Base-by-base conservation (phyloP, 1,140 invertebrate genomes). In the Drosophila pseudoananassae region DNA sequence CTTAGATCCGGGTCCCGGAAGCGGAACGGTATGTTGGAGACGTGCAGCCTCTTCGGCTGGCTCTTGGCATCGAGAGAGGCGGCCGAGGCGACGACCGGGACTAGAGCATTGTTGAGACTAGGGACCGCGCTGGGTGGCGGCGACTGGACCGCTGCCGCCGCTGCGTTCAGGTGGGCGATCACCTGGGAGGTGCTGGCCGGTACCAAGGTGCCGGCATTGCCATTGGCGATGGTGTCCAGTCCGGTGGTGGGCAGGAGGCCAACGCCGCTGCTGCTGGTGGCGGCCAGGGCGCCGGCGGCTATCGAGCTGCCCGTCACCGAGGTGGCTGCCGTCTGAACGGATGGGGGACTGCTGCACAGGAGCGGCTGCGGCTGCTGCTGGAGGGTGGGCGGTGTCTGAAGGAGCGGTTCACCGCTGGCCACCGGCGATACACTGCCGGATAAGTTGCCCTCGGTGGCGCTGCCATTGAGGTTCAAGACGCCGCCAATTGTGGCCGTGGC, bases 1-100 rank as follows among this genome's bases (percentile, higher is more conserved):
- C 98, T 95, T 61, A 99, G 94, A 93, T 99, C 98, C 54, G 98
- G 98, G 94, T 99, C 98, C 93, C 98, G 95, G 93, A 99, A 99
- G 91, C 98, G 94, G 94, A 99, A 99, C 75, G 98, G 98, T 94
- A 99, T 99, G 94, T 99, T 99, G 91, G 98, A 99, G 87, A 99
- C 98, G 91, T 98, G 97, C 69, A 97, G 94, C 85, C 96, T 94
- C 92, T 98, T 98, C 40, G 96, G 96, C 92, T 96, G 96, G 78
- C 93, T 94, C 90, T 94, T 94, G 75, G 91, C 79, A 82, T 92
- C 92, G 52, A 82, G 45, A 40, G 87, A 59, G 57, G 83, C 77
- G 29, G 73, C 71, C 1, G 63, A 65, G 14, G 82, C 82, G 0
- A 69, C 78, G 5, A 82, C 83, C 59, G 82, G 78, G 75, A 91